A percentile compares a stretch with the other conserved stretches of the same genome.
These are phyloP conservation scores for Burhinus bistriatus DNA, from an alignment of 2,113 vertebrate genomes.

Conservation along the genomic window DNA sequence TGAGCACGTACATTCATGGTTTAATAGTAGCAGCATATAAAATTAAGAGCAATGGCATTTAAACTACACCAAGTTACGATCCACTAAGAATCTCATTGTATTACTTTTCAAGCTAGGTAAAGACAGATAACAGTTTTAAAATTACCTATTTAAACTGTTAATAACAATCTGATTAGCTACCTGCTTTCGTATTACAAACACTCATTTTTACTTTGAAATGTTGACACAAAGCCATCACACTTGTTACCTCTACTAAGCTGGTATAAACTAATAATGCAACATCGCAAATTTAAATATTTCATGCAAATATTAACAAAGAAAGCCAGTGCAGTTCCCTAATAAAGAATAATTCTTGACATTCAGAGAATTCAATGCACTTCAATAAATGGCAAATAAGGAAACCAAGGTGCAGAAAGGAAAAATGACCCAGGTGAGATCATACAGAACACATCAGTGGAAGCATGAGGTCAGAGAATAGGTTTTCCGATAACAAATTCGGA, in stretches of 20 bases:
- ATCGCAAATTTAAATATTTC: neutral
- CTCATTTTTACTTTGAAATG: neutral
- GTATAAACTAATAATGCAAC: neutral
- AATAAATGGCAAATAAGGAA: neutral
- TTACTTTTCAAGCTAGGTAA: neutral
- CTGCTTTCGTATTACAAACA: neutral
- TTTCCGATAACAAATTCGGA: neutral
- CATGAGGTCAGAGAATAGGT: neutral
- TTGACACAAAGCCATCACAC: neutral
- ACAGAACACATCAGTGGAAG: neutral
- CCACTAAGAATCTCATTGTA: neutral
- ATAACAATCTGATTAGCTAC: neutral
- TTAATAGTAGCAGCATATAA: neutral
- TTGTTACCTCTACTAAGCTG: neutral
- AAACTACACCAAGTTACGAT: neutral
- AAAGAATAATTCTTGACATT: neutral
- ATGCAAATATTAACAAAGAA: neutral
- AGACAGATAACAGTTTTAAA: neutral
- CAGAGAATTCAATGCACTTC: neutral
- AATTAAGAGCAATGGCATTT: neutral
- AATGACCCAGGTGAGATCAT: neutral
- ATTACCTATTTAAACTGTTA: neutral
- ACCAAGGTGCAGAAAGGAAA: neutral
- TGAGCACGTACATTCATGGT: neutral
- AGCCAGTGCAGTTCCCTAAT: neutral